Conservation (phyloP, 2,888 invertebrate species). For the Yponomeuta sedellus region DNA sequence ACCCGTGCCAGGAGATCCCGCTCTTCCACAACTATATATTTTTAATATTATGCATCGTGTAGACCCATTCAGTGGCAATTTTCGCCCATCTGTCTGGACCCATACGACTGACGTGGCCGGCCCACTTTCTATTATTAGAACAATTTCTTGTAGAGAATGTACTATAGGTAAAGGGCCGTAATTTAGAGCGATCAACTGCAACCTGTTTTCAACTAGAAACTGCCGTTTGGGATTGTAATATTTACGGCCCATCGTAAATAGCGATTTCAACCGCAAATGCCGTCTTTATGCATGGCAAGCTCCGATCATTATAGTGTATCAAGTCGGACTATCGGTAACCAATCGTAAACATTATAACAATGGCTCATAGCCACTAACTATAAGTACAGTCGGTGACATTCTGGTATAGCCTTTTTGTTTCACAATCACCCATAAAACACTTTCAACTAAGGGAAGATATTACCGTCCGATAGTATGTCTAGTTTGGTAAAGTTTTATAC, state of each 20-base stretch:
- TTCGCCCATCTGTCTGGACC: too few species aligned
- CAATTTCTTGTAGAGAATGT: neutral
- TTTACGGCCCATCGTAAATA: conserved; percentile 7
- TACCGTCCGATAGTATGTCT: too few species aligned
- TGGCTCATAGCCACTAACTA: neutral
- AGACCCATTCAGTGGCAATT: too few species aligned
- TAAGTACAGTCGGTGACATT: neutral
- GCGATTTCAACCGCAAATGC: conserved; percentile 5
- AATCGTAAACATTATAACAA: conserved; percentile 8
- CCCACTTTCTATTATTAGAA: too few species aligned
- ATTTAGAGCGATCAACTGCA: neutral
- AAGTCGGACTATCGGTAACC: neutral
- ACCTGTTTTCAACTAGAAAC: neutral
- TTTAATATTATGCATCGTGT: too few species aligned
- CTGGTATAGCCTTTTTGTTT: too few species aligned
- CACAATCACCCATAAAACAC: too few species aligned
- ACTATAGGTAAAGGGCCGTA: neutral
- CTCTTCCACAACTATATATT: too few species aligned
- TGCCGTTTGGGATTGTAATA: conserved; percentile 3
- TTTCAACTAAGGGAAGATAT: too few species aligned
- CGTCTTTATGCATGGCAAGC: conserved; percentile 4
- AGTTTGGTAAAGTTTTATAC: too few species aligned
- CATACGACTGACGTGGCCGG: too few species aligned
- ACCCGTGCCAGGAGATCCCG: too few species aligned
- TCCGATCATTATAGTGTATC: conserved; percentile 7